These are phyloP conservation scores for Diarsia dahlii DNA, from an alignment of 2,888 invertebrate species.

Conservation along the genomic window DNA sequence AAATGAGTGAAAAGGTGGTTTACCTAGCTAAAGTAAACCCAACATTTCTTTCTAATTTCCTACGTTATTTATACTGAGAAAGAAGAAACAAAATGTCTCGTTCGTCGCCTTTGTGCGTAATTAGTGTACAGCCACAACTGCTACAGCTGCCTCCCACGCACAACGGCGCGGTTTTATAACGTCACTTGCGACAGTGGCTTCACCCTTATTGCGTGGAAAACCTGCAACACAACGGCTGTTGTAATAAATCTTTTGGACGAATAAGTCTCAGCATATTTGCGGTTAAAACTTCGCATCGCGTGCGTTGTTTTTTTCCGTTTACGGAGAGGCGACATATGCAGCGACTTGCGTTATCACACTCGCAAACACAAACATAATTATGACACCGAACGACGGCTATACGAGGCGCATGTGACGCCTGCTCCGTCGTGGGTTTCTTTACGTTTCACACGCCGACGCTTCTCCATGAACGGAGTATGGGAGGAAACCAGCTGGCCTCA, in stretches of 20 bases:
- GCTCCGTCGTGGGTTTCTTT: too few relatives aligned
- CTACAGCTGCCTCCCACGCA: conserved; percentile 33
- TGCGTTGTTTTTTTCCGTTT: neutral
- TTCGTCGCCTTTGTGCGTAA: conserved; percentile 30
- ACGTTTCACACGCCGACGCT: too few relatives aligned
- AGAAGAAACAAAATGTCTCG: conserved; percentile 34
- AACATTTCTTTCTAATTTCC: conserved; percentile 27
- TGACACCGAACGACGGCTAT: neutral
- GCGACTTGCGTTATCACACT: neutral
- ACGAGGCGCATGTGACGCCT: neutral
- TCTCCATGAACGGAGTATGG: neutral
- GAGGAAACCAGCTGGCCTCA: neutral
- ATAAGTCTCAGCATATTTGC: conserved; percentile 6
- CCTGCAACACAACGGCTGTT: neutral
- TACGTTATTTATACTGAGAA: conserved; percentile 29
- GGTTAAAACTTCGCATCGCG: neutral
- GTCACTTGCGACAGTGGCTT: conserved; percentile 16
- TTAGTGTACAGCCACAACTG: conserved; percentile 44
- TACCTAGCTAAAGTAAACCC: neutral
- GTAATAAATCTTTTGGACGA: conserved; percentile 17
- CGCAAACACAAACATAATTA: neutral
- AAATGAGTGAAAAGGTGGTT: conserved; percentile 12
- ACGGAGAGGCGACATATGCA: neutral
- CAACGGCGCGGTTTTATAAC: conserved; percentile 37
- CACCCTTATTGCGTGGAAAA: conserved; percentile 19